These are phyloP conservation scores for Lordiphosa collinella DNA, from an alignment of 1,140 invertebrate species.

Conservation along the genomic window DNA sequence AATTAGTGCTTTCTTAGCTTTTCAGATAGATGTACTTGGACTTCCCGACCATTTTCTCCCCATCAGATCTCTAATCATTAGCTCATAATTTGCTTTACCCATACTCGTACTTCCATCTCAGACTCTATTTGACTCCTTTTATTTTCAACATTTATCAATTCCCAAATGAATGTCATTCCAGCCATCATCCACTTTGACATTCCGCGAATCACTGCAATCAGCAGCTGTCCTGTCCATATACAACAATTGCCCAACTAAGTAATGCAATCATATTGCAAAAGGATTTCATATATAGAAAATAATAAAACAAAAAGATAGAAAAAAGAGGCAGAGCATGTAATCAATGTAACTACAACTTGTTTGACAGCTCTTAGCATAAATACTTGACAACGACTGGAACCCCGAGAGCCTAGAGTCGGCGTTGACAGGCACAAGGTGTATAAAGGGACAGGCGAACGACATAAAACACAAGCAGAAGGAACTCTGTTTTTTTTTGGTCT, in stretches of 20 bases:
- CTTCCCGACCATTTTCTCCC: too few species aligned
- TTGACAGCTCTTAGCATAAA: slow-evolving; percentile 78
- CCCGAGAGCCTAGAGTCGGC: slow-evolving; percentile 15
- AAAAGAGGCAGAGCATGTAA: slow-evolving; percentile 43
- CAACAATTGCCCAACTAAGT: slow-evolving; percentile 31
- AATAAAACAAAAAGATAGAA: background rate
- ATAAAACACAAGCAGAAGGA: slow-evolving; percentile 48
- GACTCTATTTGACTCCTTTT: too few species aligned
- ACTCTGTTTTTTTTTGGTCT: slow-evolving; percentile 4
- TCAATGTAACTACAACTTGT: slow-evolving; percentile 75
- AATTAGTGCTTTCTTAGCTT: too few species aligned
- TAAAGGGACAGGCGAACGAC: slow-evolving; percentile 54
- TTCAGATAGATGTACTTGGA: too few species aligned
- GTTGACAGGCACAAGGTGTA: slow-evolving; percentile 61
- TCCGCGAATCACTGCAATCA: slow-evolving; percentile 8
- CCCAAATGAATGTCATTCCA: slow-evolving; percentile 34
- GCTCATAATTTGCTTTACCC: too few species aligned
- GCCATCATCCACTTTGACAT: slow-evolving; percentile 5
- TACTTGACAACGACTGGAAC: slow-evolving; percentile 53
- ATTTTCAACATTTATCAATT: slow-evolving; percentile 16
- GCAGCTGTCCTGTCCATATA: slow-evolving; percentile 5
- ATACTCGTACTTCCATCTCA: too few species aligned
- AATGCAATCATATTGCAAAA: slow-evolving; percentile 59
- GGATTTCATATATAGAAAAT: slow-evolving; percentile 20
- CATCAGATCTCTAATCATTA: too few species aligned